A percentile compares a stretch with the other conserved stretches of the same genome.
Evolutionary conservation across 2,113 vertebrate species (phyloP).

Genomic region (Trogon surrucura): DNA sequence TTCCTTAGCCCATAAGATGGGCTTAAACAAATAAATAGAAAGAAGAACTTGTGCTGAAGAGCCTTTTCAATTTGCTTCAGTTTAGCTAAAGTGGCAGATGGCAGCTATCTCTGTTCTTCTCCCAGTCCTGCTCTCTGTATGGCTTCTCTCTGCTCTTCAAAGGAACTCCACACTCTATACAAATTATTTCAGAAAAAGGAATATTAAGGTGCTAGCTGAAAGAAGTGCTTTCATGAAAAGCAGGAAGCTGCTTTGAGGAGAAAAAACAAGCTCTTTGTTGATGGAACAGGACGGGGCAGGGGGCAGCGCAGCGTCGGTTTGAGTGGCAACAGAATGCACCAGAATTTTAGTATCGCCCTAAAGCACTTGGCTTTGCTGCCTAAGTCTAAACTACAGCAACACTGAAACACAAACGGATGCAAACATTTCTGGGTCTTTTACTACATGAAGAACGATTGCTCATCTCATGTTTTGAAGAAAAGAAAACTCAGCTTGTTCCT

Average conservation of each 20-base stretch:
- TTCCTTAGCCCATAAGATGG: not conserved
- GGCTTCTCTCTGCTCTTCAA: slow-evolving; percentile 62
- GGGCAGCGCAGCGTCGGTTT: not conserved
- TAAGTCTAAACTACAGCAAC: not conserved
- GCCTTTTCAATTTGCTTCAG: slow-evolving; percentile 43
- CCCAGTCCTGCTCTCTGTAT: slow-evolving; percentile 31
- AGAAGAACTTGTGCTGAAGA: slow-evolving; percentile 44
- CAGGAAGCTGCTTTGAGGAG: slow-evolving; percentile 49
- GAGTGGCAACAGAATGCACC: not conserved
- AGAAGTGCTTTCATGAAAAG: slow-evolving; percentile 69
- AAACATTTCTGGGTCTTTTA: not conserved
- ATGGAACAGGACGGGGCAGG: not conserved
- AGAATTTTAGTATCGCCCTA: not conserved
- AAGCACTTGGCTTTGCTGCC: not conserved
- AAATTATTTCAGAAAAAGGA: slow-evolving; percentile 64
- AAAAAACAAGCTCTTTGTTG: slow-evolving; percentile 47
- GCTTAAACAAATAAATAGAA: slow-evolving; percentile 40
- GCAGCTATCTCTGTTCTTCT: slow-evolving; percentile 57
- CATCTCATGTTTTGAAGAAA: not conserved
- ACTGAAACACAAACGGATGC: not conserved
- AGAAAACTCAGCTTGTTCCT: not conserved
- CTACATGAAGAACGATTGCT: not conserved
- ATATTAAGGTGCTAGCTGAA: slow-evolving; percentile 66
- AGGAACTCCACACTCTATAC: slow-evolving; percentile 48
- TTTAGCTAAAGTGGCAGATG: slow-evolving; percentile 66